phyloP scores from a whole-genome alignment of 2,797 vertebrate species.

The Erethizon dorsatum region DNA sequence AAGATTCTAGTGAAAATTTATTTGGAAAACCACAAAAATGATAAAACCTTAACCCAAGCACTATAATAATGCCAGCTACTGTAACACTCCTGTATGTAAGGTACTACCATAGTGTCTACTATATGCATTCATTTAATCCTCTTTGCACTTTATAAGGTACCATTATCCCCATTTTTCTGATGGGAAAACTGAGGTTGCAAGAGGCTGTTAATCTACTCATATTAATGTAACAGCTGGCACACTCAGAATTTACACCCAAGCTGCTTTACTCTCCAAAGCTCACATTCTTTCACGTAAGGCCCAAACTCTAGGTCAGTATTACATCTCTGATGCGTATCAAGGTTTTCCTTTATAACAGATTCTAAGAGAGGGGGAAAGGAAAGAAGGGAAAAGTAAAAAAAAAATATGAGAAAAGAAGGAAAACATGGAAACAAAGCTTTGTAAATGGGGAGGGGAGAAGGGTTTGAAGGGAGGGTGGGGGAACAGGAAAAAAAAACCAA shows the following conservation, averaged over 20 bases:
- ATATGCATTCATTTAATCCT: background rate
- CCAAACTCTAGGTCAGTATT: background rate
- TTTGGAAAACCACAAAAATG: background rate
- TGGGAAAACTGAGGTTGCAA: background rate
- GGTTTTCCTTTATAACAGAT: background rate
- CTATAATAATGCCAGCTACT: background rate
- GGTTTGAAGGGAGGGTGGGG: too few relatives aligned
- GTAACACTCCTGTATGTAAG: background rate
- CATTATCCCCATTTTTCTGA: background rate
- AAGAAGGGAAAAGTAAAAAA: too few relatives aligned
- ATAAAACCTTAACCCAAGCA: background rate
- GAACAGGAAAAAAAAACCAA: too few relatives aligned
- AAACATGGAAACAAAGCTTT: too few relatives aligned
- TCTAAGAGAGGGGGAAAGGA: too few relatives aligned
- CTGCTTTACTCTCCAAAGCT: background rate
- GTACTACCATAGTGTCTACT: background rate
- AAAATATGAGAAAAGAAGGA: too few relatives aligned
- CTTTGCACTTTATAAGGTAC: background rate
- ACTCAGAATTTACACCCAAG: slow-evolving; percentile 13
- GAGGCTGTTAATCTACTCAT: background rate
- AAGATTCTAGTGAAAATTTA: slow-evolving; percentile 7
- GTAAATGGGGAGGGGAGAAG: too few relatives aligned
- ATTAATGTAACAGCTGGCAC: background rate
- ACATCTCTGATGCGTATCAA: background rate
- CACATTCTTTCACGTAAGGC: background rate